A percentile compares a stretch with the other conserved stretches of the same genome.
These are phyloP conservation scores for Sebastes taczanowskii DNA, from an alignment of 2,797 vertebrate genomes.

Conservation along the genomic window DNA sequence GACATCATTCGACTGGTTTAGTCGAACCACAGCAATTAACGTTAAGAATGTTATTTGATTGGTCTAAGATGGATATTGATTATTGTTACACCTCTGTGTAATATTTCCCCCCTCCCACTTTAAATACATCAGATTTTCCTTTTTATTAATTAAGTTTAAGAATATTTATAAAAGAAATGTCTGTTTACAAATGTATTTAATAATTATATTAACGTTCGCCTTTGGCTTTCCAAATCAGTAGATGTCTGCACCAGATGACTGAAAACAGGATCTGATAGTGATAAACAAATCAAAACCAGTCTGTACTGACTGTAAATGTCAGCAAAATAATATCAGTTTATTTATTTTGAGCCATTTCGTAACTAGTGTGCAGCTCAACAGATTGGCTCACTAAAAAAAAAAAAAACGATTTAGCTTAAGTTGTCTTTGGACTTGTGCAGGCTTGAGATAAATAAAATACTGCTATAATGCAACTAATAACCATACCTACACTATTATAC, in stretches of 20 bases:
- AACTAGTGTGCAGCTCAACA: background rate
- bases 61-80: background rate
- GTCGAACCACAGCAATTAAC: background rate
- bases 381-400: background rate
- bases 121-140: background rate
- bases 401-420: background rate
- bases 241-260: background rate
- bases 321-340: background rate
- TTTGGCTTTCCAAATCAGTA: background rate
- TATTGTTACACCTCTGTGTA: background rate
- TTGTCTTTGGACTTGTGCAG: background rate
- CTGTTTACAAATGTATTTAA: background rate
- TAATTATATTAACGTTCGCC: background rate
- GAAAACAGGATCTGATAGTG: background rate
- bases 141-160: background rate
- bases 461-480: background rate
- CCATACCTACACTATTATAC: background rate
- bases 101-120: background rate
- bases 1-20: background rate
- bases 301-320: background rate
- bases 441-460: background rate
- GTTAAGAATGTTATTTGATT: background rate
- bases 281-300: background rate
- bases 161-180: background rate
- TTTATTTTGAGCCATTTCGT: background rate